These are phyloP conservation scores for Etheostoma spectabile DNA, from an alignment of 2,113 vertebrate genomes.

Conservation along the genomic window DNA sequence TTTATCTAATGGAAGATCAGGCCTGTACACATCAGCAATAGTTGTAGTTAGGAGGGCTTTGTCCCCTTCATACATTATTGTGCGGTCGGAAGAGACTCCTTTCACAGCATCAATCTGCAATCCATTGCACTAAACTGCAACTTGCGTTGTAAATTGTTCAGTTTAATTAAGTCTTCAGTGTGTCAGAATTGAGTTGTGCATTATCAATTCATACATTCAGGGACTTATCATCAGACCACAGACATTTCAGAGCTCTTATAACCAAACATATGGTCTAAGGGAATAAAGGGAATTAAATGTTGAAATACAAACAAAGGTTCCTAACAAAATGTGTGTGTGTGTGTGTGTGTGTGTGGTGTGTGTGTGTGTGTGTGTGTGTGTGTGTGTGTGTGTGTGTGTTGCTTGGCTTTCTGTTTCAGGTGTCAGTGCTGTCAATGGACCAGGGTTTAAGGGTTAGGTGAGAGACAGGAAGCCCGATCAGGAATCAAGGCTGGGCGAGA, in stretches of 20 bases:
- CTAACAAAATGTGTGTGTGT: background rate
- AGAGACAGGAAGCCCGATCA: conserved; percentile 10
- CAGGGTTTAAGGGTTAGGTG: conserved; percentile 17
- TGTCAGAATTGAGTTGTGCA: conserved; percentile 25
- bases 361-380: background rate
- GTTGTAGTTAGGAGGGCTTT: background rate
- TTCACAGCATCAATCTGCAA: background rate
- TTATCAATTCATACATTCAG: conserved; percentile 14
- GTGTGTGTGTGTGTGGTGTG: background rate
- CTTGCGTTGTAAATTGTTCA: conserved; percentile 20
- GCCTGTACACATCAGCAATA: background rate
- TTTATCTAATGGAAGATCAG: conserved; percentile 19
- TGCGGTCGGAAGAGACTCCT: background rate
- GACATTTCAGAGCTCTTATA: background rate
- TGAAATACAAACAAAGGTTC: background rate
- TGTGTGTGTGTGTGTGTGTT: conserved; percentile 1
- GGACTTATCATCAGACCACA: conserved; percentile 23
- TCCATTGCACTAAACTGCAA: conserved; percentile 9
- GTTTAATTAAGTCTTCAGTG: conserved; percentile 29
- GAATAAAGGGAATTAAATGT: background rate
- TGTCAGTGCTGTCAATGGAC: conserved; percentile 33
- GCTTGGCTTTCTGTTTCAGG: conserved; percentile 20
- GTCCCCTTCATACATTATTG: background rate
- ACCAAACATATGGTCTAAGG: background rate
- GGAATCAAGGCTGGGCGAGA: conserved; percentile 30